A percentile compares a stretch with the other conserved stretches of the same genome.
These are phyloP conservation scores for Deilephila elpenor DNA, from an alignment of 2,888 invertebrate species.

Conservation along the genomic window DNA sequence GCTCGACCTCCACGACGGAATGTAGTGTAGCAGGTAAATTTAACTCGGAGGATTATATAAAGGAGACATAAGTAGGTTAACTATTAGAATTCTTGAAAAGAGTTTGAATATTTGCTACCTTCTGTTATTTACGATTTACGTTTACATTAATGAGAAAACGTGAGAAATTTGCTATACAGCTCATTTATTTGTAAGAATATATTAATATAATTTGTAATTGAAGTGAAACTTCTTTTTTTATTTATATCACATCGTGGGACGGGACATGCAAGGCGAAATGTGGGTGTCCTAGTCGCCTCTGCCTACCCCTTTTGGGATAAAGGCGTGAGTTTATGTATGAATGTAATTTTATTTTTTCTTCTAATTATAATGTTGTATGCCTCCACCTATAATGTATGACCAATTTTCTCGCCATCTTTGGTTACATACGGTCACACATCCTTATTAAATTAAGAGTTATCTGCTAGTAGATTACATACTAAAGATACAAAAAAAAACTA, in stretches of 20 bases:
- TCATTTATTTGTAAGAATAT: background rate
- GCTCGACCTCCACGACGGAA: conserved; percentile 37
- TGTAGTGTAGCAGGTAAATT: conserved; percentile 23
- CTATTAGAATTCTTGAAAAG: conserved; percentile 20
- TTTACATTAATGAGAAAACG: background rate
- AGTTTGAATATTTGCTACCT: conserved; percentile 8
- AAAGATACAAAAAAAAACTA: background rate
- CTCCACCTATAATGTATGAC: too few relatives aligned
- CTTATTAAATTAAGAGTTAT: too few relatives aligned
- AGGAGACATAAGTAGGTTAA: conserved; percentile 24
- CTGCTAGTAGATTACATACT: background rate
- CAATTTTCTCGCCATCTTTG: background rate
- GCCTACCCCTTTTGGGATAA: too few relatives aligned
- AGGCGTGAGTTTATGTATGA: too few relatives aligned
- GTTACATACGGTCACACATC: background rate
- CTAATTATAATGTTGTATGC: too few relatives aligned
- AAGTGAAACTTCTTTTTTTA: too few relatives aligned
- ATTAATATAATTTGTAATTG: too few relatives aligned
- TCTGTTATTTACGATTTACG: background rate
- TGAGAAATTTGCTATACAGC: too few relatives aligned
- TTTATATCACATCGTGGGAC: too few relatives aligned
- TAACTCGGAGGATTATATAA: conserved; percentile 22
- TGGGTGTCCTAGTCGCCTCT: too few relatives aligned
- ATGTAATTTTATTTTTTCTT: too few relatives aligned
- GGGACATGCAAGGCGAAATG: too few relatives aligned